These are phyloP conservation scores for Cassiopea xamachana DNA, from an alignment of 30 jellyfish, hydroid and myxozoan species.

Conservation along the genomic window DNA sequence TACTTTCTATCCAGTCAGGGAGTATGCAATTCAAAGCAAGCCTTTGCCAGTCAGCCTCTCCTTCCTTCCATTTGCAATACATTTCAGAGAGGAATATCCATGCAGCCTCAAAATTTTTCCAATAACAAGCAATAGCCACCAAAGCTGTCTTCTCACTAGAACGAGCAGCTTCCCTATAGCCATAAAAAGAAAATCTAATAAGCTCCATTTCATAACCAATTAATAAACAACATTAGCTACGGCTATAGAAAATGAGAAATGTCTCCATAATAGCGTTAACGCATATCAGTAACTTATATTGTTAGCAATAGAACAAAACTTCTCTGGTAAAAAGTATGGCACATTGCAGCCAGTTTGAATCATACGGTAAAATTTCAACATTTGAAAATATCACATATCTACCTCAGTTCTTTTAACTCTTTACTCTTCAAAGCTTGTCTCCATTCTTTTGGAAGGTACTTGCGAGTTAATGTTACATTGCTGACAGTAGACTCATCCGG, in stretches of 20 bases:
- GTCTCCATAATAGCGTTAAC: too few relatives aligned
- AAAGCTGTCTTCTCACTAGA: conserved; percentile 75
- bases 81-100: conserved; percentile 58
- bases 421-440: neutral
- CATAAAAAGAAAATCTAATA: neutral
- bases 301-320: too few relatives aligned
- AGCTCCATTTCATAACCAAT: too few relatives aligned
- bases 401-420: conserved; percentile 35
- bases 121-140: conserved; percentile 65
- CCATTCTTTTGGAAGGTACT: conserved; percentile 62
- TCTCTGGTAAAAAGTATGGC: too few relatives aligned
- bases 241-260: too few relatives aligned
- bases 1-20: conserved; percentile 70
- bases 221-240: too few relatives aligned
- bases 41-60: conserved; percentile 90
- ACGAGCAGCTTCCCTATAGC: conserved; percentile 75
- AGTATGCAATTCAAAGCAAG: conserved; percentile 53
- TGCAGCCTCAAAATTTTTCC: conserved; percentile 38
- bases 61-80: conserved; percentile 40
- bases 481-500: too few relatives aligned
- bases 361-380: neutral
- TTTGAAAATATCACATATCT: neutral
- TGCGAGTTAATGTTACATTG: conserved; percentile 12
- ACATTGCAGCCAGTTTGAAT: too few relatives aligned
- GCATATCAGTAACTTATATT: too few relatives aligned